These are phyloP conservation scores for Pandemis cinnamomeana DNA, from an alignment of 2,888 invertebrate species.

Conservation along the genomic window DNA sequence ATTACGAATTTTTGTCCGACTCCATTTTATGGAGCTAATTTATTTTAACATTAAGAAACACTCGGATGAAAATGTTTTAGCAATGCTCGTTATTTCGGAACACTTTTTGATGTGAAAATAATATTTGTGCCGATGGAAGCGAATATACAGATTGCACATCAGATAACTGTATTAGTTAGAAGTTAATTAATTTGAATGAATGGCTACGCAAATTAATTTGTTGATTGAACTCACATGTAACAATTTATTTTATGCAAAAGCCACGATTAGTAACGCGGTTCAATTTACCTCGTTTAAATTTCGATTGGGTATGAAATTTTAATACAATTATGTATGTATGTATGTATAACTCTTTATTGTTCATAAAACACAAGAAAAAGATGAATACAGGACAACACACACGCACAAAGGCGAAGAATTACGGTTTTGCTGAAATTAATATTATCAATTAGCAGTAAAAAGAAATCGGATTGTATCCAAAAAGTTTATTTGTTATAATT, in stretches of 20 bases:
- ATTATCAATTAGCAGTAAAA: too few species aligned
- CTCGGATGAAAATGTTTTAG: background rate
- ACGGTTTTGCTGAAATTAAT: too few species aligned
- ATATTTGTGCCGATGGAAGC: background rate
- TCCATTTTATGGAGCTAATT: slow-evolving; percentile 5
- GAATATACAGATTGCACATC: background rate
- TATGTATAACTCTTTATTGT: too few species aligned
- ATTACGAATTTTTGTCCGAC: background rate
- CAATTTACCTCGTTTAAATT: background rate
- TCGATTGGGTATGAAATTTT: background rate
- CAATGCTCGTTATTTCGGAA: background rate
- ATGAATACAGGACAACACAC: too few species aligned
- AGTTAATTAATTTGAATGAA: background rate
- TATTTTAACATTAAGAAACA: slow-evolving; percentile 5
- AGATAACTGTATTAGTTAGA: background rate
- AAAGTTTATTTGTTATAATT: too few species aligned
- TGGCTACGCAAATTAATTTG: background rate
- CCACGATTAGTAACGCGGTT: background rate
- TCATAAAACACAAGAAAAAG: too few species aligned
- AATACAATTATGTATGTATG: too few species aligned
- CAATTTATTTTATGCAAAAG: slow-evolving; percentile 1
- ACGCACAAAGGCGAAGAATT: too few species aligned
- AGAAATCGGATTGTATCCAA: too few species aligned
- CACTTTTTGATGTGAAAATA: background rate
- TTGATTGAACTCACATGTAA: background rate